phyloP scores from a whole-genome alignment of 2,888 invertebrate species.

The Hanleya hanleyi region DNA sequence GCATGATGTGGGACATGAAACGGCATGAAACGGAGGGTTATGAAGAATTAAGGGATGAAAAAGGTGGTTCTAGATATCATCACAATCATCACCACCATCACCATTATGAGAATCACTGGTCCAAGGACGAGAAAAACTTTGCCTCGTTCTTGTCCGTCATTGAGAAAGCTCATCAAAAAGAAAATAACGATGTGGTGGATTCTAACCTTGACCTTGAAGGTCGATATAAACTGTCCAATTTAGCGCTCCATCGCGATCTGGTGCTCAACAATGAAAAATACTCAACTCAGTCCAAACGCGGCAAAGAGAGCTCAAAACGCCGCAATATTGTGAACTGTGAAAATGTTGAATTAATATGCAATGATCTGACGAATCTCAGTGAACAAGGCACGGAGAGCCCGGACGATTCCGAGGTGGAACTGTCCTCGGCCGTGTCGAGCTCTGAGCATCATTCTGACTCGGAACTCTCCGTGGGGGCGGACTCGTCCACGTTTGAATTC shows the following conservation, averaged over 20 bases:
- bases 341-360: slow-evolving; percentile 69
- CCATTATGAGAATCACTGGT: background rate
- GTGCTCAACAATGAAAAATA: slow-evolving; percentile 56
- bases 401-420: slow-evolving; percentile 54
- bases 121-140: slow-evolving; percentile 66
- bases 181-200: slow-evolving; percentile 36
- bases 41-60: slow-evolving; percentile 27
- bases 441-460: slow-evolving; percentile 57
- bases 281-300: slow-evolving; percentile 31
- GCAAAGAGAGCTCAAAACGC: slow-evolving; percentile 38
- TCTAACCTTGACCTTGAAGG: slow-evolving; percentile 40
- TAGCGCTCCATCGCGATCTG: slow-evolving; percentile 13
- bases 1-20: slow-evolving; percentile 5
- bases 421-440: slow-evolving; percentile 58
- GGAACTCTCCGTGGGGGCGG: slow-evolving; percentile 46
- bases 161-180: slow-evolving; percentile 66
- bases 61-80: background rate
- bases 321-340: slow-evolving; percentile 62
- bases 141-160: slow-evolving; percentile 68
- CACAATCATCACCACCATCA: background rate
- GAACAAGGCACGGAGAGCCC: slow-evolving; percentile 45
- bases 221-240: slow-evolving; percentile 27
- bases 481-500: slow-evolving; percentile 43
- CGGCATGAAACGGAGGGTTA: slow-evolving; percentile 37
- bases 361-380: slow-evolving; percentile 59